A percentile compares a stretch with the other conserved stretches of the same genome.
Conservation (phyloP, 2,113 vertebrate genomes). For the Ascaphus truei region DNA sequence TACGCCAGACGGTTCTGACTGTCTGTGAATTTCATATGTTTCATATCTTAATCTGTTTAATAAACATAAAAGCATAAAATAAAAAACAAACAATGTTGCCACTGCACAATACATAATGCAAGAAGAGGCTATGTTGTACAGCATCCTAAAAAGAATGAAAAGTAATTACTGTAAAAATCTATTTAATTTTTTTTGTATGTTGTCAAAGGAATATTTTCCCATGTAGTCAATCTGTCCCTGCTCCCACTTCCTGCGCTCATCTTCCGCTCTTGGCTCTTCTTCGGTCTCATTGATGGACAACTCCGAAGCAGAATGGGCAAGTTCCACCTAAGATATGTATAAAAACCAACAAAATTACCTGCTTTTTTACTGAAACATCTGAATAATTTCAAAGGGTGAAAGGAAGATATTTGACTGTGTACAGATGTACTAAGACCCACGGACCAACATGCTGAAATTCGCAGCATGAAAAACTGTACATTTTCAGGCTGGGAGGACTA, state of each 20-base stretch:
- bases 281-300: slow-evolving; percentile 44
- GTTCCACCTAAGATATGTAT: slow-evolving; percentile 46
- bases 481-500: too few species aligned
- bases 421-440: too few species aligned
- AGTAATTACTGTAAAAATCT: slow-evolving; percentile 65
- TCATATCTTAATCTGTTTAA: too few species aligned
- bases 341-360: too few species aligned
- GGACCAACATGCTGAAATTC: too few species aligned
- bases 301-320: slow-evolving; percentile 39
- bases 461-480: too few species aligned
- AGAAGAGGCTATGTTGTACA: not conserved
- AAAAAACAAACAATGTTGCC: not conserved
- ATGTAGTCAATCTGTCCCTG: slow-evolving; percentile 73
- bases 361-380: too few species aligned
- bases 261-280: slow-evolving; percentile 46
- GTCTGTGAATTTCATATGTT: too few species aligned
- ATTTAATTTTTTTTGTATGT: slow-evolving; percentile 69
- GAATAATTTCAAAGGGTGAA: too few species aligned
- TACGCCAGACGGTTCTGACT: too few species aligned
- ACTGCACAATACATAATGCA: slow-evolving; percentile 33
- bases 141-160: not conserved
- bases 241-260: slow-evolving; percentile 68
- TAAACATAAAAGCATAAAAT: too few species aligned
- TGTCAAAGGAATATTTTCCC: slow-evolving; percentile 67
- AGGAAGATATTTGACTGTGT: too few species aligned